phyloP scores from a whole-genome alignment of 2,797 vertebrate species.

The Siniperca obscura region DNA sequence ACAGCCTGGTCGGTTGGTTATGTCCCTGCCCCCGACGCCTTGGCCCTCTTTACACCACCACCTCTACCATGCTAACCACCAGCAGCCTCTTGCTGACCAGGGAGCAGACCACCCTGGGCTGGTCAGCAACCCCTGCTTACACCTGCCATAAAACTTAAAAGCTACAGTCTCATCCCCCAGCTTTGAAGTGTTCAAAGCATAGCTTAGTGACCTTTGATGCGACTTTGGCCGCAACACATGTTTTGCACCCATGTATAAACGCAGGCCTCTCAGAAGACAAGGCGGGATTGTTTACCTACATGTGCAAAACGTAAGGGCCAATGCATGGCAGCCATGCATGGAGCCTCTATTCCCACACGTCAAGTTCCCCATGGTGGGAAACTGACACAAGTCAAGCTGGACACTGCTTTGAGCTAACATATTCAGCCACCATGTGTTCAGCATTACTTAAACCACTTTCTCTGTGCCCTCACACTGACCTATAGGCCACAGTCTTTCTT shows the following conservation, averaged over 20 bases:
- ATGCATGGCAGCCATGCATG: conserved; percentile 84
- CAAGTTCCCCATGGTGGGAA: conserved; percentile 75
- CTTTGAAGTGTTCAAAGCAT: conserved; percentile 98
- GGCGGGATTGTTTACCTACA: conserved; percentile 87
- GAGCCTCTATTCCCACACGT: conserved; percentile 75
- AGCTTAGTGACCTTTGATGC: conserved; percentile 94
- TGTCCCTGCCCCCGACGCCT: conserved; percentile 66
- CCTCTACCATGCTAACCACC: conserved; percentile 69
- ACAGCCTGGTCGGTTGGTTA: conserved; percentile 81
- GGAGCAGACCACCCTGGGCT: conserved; percentile 90
- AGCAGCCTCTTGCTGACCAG: conserved; percentile 79
- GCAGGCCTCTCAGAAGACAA: conserved; percentile 81
- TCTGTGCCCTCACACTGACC: conserved; percentile 36
- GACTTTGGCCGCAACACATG: conserved; percentile 90
- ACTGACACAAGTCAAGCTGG: conserved; percentile 71
- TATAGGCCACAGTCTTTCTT: conserved; percentile 27
- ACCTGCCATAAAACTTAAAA: conserved; percentile 99
- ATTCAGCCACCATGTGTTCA: conserved; percentile 75
- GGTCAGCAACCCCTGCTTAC: conserved; percentile 94
- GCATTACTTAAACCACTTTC: conserved; percentile 68
- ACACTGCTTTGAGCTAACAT: conserved; percentile 73
- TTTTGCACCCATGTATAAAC: conserved; percentile 90
- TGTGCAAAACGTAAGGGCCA: conserved; percentile 86
- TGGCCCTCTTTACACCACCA: conserved; percentile 48
- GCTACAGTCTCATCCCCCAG: conserved; percentile 87